Evolutionary conservation across 2,888 invertebrate genomes (phyloP).

Genomic region (Drosophila conformis): DNA sequence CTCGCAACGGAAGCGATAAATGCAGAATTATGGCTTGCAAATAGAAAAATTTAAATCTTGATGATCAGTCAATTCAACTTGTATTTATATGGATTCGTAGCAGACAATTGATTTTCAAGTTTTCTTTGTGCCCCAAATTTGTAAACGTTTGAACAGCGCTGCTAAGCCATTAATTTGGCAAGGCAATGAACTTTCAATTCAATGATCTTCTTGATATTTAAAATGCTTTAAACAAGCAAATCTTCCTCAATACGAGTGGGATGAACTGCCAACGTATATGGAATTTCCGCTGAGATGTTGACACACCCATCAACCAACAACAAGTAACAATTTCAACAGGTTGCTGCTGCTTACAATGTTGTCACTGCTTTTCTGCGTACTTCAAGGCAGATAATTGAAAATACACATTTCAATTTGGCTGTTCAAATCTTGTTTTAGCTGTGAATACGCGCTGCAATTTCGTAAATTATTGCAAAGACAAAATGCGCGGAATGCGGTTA

Average conservation of each 20-base stretch:
- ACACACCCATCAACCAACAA: constrained; percentile 14
- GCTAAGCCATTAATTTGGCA: constrained; percentile 6
- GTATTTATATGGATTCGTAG: background rate
- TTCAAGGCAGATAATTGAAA: background rate
- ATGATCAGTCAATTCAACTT: background rate
- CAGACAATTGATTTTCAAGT: background rate
- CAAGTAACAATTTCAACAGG: constrained; percentile 8
- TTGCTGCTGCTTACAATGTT: constrained; percentile 10
- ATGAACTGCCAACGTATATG: constrained; percentile 3
- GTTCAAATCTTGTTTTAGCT: constrained; percentile 43
- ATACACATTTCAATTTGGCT: constrained; percentile 5
- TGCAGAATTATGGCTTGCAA: constrained; percentile 21
- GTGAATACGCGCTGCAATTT: constrained; percentile 45
- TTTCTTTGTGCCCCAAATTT: background rate
- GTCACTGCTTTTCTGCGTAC: background rate
- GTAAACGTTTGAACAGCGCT: background rate
- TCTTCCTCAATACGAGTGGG: background rate
- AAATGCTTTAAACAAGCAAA: background rate
- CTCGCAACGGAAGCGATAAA: constrained; percentile 43
- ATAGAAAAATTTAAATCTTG: background rate
- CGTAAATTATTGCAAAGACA: constrained; percentile 57
- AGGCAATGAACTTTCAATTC: constrained; percentile 27
- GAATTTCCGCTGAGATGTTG: constrained; percentile 22
- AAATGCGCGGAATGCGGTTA: constrained; percentile 74
- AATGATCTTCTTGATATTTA: background rate